phyloP scores from a whole-genome alignment of 2,797 vertebrate species.

The Natrix natrix region DNA sequence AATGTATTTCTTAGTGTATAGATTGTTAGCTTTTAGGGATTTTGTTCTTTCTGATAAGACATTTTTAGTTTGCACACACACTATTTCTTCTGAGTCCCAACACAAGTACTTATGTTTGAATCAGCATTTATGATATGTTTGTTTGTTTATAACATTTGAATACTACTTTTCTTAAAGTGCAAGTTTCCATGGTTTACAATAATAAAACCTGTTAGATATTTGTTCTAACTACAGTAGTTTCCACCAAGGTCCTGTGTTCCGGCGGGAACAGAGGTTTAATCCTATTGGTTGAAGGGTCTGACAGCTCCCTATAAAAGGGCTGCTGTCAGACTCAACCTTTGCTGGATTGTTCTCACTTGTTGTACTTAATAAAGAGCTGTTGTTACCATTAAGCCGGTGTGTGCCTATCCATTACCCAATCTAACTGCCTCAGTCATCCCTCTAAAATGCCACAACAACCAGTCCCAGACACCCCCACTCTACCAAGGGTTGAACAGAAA shows the following conservation, averaged over 20 bases:
- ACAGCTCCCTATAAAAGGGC: too few species aligned
- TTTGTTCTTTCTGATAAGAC: slow-evolving; percentile 3
- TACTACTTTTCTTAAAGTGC: not conserved
- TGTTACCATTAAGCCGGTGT: too few species aligned
- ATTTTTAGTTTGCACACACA: rapidly evolving
- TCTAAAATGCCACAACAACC: not conserved
- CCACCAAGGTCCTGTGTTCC: too few species aligned
- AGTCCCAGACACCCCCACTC: not conserved
- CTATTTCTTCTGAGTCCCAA: slow-evolving; percentile 6
- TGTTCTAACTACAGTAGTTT: too few species aligned
- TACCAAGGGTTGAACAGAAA: not conserved
- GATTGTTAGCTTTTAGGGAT: not conserved
- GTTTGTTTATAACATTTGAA: not conserved
- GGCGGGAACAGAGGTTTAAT: too few species aligned
- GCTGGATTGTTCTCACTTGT: too few species aligned
- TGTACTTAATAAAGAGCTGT: too few species aligned
- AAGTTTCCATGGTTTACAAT: not conserved
- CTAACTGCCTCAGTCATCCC: not conserved
- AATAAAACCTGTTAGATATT: not conserved
- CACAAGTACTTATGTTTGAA: not conserved
- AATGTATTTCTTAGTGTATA: not conserved
- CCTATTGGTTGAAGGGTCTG: too few species aligned
- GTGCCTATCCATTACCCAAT: not conserved
- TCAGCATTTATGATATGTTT: not conserved
- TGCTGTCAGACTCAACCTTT: too few species aligned